phyloP scores from a whole-genome alignment of 2,797 vertebrate genomes.

The Anguilla megastoma region DNA sequence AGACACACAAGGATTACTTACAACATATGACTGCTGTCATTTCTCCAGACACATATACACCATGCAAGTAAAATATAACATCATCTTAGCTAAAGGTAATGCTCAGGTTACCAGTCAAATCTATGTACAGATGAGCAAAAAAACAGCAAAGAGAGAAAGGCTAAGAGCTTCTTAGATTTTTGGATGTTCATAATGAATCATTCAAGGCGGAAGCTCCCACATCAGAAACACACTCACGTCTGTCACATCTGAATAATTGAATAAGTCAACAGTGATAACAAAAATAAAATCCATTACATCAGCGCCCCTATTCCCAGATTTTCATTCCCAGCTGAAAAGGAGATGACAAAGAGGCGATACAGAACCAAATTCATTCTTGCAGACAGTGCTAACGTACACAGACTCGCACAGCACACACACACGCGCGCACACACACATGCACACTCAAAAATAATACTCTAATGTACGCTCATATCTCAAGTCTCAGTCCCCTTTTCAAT shows the following conservation, averaged over 20 bases:
- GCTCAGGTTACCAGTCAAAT: constrained; percentile 9
- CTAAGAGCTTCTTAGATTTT: constrained; percentile 37
- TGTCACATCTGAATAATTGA: constrained; percentile 71
- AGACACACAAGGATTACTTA: neutral
- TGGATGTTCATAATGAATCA: constrained; percentile 62
- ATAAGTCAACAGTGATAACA: constrained; percentile 71
- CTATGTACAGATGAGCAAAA: constrained; percentile 30
- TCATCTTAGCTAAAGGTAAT: neutral
- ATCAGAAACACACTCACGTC: constrained; percentile 56
- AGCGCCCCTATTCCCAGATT: constrained; percentile 66
- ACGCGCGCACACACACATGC: neutral
- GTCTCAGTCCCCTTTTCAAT: neutral
- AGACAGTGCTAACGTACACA: constrained; percentile 39
- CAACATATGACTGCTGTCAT: neutral
- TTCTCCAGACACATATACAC: neutral
- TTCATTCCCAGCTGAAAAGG: constrained; percentile 67
- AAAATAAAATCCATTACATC: constrained; percentile 59
- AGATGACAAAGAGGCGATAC: constrained; percentile 63
- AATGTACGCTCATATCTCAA: too few relatives aligned
- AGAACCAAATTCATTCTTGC: constrained; percentile 56
- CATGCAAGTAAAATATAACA: neutral
- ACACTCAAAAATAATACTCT: neutral
- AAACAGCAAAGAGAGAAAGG: constrained; percentile 37
- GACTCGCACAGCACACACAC: neutral
- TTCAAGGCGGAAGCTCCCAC: constrained; percentile 67